Percentiles rank a stretch among this genome's conserved stretches.
phyloP scores from a whole-genome alignment of 2,113 vertebrate genomes.

The Polypterus senegalus region DNA sequence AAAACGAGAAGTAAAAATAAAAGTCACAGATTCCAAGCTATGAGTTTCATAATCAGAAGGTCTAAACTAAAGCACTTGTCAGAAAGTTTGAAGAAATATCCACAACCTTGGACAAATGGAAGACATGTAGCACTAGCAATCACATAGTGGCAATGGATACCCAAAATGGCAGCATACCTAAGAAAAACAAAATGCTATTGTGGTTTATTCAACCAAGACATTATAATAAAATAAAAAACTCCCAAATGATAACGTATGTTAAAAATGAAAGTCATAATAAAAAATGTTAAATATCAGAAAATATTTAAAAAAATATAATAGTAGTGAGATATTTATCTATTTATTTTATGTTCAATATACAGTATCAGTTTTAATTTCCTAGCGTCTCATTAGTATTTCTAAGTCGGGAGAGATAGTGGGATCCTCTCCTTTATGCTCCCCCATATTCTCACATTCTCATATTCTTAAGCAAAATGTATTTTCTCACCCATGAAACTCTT shows the following conservation, averaged over 20 bases:
- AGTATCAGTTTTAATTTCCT: not conserved
- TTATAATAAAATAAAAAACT: constrained; percentile 1
- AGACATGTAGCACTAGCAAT: no score
- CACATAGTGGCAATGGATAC: not conserved
- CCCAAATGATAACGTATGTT: not conserved
- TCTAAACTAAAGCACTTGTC: no score
- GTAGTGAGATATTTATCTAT: not conserved
- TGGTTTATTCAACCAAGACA: not conserved
- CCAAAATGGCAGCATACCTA: not conserved
- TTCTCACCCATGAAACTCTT: no score
- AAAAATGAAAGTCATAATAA: not conserved
- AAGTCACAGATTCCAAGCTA: no score
- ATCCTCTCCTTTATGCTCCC: not conserved
- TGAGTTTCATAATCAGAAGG: no score
- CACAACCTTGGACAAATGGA: no score
- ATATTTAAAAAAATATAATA: constrained; percentile 1
- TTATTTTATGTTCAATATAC: not conserved
- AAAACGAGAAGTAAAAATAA: no score
- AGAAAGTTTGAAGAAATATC: no score
- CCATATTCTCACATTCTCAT: not conserved
- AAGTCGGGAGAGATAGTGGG: no score
- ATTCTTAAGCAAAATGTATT: no score
- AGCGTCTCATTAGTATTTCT: no score
- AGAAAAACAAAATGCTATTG: not conserved
- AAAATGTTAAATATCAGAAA: not conserved